These are phyloP conservation scores for Aleiodes leptofemur DNA, from an alignment of 2,888 invertebrate genomes.

Conservation along the genomic window DNA sequence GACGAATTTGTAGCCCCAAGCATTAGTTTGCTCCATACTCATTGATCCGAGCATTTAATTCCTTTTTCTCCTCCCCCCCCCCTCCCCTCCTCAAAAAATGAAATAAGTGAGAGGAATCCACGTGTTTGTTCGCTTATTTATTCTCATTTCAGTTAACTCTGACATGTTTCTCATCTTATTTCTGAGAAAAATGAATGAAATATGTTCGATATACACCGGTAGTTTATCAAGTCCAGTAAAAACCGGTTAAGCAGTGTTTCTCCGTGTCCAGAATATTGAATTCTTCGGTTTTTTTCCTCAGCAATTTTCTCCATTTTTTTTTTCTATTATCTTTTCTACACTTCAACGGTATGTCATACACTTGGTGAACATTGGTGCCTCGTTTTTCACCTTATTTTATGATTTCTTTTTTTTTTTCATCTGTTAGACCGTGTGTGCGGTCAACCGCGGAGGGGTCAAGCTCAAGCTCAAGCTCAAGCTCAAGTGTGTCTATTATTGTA, in stretches of 20 bases:
- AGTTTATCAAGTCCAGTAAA: conserved; percentile 11
- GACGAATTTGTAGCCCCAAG: conserved; percentile 5
- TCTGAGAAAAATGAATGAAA: conserved; percentile 2
- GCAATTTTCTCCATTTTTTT: background rate
- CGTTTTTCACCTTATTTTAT: background rate
- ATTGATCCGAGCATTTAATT: background rate
- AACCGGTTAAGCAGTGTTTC: conserved; percentile 32
- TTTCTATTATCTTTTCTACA: background rate
- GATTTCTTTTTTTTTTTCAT: background rate
- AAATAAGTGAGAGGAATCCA: background rate
- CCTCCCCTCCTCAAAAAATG: too few species aligned
- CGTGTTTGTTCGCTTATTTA: conserved; percentile 17
- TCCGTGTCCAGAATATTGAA: conserved; percentile 7
- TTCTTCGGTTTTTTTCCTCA: background rate
- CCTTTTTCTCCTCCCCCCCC: too few species aligned
- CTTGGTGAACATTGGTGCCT: background rate
- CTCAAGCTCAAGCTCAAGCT: conserved; percentile 39
- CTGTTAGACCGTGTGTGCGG: background rate
- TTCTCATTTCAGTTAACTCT: background rate
- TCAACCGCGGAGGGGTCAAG: conserved; percentile 42
- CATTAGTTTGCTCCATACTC: background rate
- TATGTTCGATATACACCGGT: conserved; percentile 1
- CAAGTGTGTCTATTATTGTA: conserved; percentile 39
- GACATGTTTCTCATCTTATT: background rate
- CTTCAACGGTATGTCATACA: conserved; percentile 3